These are phyloP conservation scores for Volucella inanis DNA, from an alignment of 2,888 invertebrate genomes.

Conservation along the genomic window DNA sequence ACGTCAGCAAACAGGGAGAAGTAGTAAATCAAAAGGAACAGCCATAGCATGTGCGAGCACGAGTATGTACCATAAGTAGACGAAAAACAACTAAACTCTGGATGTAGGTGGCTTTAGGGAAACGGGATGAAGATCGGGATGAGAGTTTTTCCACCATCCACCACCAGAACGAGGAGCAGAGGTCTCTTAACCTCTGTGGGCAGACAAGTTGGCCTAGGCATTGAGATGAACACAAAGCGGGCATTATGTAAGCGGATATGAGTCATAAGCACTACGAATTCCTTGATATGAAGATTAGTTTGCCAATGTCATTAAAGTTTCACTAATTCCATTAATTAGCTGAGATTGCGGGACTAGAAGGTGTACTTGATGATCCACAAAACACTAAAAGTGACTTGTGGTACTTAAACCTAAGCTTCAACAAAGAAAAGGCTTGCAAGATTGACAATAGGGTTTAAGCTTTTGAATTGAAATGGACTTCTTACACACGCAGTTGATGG, in stretches of 20 bases:
- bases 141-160: too few species aligned
- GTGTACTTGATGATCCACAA: too few species aligned
- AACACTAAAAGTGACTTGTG: too few species aligned
- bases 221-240: conserved; percentile 4
- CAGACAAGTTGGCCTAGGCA: conserved; percentile 25
- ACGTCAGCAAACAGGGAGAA: conserved; percentile 54
- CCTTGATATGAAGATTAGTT: not conserved
- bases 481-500: too few species aligned
- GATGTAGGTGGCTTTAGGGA: conserved; percentile 9
- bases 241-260: conserved; percentile 9
- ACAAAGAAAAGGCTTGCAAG: too few species aligned
- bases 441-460: too few species aligned
- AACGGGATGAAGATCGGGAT: not conserved
- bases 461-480: too few species aligned
- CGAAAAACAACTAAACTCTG: conserved; percentile 10
- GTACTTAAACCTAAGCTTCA: too few species aligned
- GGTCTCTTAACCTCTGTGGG: not conserved
- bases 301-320: too few species aligned
- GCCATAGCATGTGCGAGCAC: conserved; percentile 10
- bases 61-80: too few species aligned
- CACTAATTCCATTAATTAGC: too few species aligned
- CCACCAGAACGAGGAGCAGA: not conserved
- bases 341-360: too few species aligned
- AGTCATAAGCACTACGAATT: not conserved
- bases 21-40: conserved; percentile 54